phyloP scores from a whole-genome alignment of 2,113 vertebrate species.

The Eolophus roseicapilla region DNA sequence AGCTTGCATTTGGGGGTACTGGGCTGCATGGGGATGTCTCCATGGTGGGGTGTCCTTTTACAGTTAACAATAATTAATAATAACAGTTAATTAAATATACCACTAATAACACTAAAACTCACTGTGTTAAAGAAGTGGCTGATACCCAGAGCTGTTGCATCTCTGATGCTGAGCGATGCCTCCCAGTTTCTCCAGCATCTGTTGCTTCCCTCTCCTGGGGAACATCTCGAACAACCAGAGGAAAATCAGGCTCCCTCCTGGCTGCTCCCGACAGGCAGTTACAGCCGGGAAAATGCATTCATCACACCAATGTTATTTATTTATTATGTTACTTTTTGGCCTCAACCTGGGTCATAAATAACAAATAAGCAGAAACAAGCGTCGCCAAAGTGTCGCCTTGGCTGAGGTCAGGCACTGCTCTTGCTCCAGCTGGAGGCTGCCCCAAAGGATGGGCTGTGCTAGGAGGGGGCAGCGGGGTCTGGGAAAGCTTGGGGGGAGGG shows the following conservation, averaged over 20 bases:
- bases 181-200: not conserved
- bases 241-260: not conserved
- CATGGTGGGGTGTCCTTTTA: not conserved
- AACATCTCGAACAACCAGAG: not conserved
- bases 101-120: not conserved
- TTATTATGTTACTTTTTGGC: not conserved
- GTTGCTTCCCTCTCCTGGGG: not conserved
- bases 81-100: not conserved
- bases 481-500: not conserved
- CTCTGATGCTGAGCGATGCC: not conserved
- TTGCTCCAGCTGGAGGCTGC: not conserved
- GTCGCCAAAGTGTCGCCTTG: not conserved
- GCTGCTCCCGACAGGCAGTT: rapidly evolving
- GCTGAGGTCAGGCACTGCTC: not conserved
- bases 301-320: not conserved
- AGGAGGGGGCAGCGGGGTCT: not conserved
- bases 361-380: rapidly evolving
- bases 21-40: not conserved
- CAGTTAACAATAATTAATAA: not conserved
- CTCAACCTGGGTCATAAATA: not conserved
- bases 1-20: not conserved
- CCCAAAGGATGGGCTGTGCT: not conserved
- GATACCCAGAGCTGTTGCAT: not conserved
- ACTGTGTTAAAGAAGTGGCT: not conserved
- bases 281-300: rapidly evolving